Evolutionary conservation across 2,888 invertebrate species (phyloP), one percentile per base, ranked within the genome.

Genomic region (Hecatera dysodea): DNA sequence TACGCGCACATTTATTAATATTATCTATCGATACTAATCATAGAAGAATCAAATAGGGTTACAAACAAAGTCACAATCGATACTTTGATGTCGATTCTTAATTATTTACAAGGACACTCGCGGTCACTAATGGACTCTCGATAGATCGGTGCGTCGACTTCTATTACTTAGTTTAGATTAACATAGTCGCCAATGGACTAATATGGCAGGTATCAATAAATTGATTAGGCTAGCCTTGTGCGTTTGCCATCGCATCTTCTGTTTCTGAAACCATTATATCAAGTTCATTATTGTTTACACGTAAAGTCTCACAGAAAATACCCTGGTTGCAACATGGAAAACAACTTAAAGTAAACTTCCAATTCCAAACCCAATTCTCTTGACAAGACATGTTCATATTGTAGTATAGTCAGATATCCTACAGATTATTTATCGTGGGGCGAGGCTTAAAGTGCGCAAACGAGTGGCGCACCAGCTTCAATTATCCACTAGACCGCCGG

Each of bases 101-200:
- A 65, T 61, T 44, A 7, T 33, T 44, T n/a, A n/a, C 36, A 66
- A 66, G 66, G 24, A 48, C 36, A 48, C 12, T n/a, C n/a, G 17
- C 27, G 24, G 12, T 36, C 46, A n/a, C 17, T 61, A 15, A 39
- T 17, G 4, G 1, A 22, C 29, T 33, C n/a, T 6, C n/a, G 11
- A n/a, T 33, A 53, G 53, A 19, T 53, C 29, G 19, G 11, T 53
- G 53, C 6, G 24, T 15, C 36, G 17, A 29, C 19, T 27, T 62
- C 15, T 15, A 33, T 36, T 27, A 33, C 15, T 24, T 24, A 24
- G 46, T 15, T 44, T 33, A 59, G 59, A 60, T 65, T 65, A 33
- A 44, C 22, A 19, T 59, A 19, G 48, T 24, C 33, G 33, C 7
- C 60, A 15, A 46, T 65, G 11, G 4, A 59, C 12, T 44, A 22